These are phyloP conservation scores for Rhea americana DNA, from an alignment of 2,113 vertebrate genomes.

Conservation along the genomic window DNA sequence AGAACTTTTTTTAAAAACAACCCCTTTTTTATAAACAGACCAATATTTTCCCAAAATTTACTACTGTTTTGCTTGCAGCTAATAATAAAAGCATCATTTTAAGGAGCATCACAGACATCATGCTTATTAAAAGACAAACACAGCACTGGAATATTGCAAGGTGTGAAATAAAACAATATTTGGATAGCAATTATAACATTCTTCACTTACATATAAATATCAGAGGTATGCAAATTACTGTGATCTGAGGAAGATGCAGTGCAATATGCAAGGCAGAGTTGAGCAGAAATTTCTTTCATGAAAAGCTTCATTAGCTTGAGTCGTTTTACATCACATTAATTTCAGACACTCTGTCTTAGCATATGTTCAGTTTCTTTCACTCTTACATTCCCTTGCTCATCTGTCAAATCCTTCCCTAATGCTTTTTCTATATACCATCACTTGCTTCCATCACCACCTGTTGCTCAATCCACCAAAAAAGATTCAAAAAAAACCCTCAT, in stretches of 20 bases:
- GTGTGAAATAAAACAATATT: not conserved
- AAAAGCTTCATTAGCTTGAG: constrained; percentile 34
- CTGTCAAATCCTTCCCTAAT: not conserved
- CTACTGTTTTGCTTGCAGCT: no score
- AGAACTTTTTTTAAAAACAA: not conserved
- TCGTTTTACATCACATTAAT: not conserved
- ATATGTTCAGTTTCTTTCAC: not conserved
- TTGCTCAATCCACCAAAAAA: not conserved
- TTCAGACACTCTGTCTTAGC: not conserved
- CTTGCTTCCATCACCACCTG: not conserved
- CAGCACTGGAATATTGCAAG: not conserved
- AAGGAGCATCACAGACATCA: not conserved
- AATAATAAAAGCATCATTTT: not conserved
- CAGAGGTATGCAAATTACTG: not conserved
- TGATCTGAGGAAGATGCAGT: not conserved
- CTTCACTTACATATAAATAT: not conserved
- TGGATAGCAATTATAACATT: not conserved
- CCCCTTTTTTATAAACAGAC: not conserved
- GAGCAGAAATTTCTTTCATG: not conserved
- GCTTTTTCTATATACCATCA: not conserved
- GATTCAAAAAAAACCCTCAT: not conserved
- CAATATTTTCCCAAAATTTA: not conserved
- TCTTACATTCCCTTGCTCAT: not conserved
- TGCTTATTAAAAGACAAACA: not conserved
- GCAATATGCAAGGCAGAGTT: not conserved